Evolutionary conservation across 2,888 invertebrate genomes (phyloP), one percentile per base, ranked within the genome.

Genomic region (Euphydryas editha): DNA sequence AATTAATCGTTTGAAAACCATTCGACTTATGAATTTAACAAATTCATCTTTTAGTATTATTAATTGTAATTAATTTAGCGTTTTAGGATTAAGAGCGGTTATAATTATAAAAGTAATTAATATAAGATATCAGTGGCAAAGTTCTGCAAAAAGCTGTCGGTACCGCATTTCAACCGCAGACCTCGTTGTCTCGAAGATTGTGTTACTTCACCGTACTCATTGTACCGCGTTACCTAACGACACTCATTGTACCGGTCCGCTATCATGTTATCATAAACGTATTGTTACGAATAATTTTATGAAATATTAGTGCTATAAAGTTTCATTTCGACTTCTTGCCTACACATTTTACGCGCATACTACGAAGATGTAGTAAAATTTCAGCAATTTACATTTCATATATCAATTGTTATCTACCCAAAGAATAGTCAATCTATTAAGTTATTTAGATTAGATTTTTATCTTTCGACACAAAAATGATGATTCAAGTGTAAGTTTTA

Each of bases 91-190:
- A 30, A 39, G 3, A 39, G 11, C 3, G 10, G 13, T 39, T 11
- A 39, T 6, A 24, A n/a, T 51, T 21, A 51, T 21, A 51, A n/a
- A 24, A 51, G 15, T 51, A 7, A 21, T 6, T 36, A 36, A 36
- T 36, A 54, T 17, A 8, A 24, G 21, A 51, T 17, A 17, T 21
- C 54, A 67, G 72, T 67, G 59, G 56, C 21, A 37, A 59, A 37
- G 58, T 24, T 42, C 37, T 18, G 42, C 60, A 59, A 62, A 47
- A 57, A 56, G 49, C 51, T 37, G n/a, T 51, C 49, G 24, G 58
- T 49, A 56, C 47, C 37, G 78, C 75, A 78, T 82, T 81, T 78
- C 81, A 85, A 87, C 88, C 88, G 72, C 88, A 88, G 76, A 80
- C 82, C 85, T 83, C 79, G 80, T 70, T 65, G 69, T 65, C 66